Percentiles rank a stretch among this genome's conserved stretches.
Evolutionary conservation across 2,113 vertebrate genomes (phyloP).

Genomic region (Gasterosteus nipponicus): DNA sequence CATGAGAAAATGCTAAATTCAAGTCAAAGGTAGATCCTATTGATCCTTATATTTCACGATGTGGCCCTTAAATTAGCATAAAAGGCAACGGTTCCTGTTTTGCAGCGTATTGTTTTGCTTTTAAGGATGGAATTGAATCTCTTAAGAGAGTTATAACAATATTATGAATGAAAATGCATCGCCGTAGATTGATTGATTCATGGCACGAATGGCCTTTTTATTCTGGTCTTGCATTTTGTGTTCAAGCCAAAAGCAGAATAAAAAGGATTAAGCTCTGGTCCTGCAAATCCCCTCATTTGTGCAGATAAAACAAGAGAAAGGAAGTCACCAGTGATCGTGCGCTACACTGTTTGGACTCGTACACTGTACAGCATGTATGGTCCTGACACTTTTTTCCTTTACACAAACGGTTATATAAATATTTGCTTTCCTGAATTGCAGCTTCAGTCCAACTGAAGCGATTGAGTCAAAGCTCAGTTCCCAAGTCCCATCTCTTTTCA

Average conservation of each 20-base stretch:
- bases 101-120: neutral
- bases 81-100: neutral
- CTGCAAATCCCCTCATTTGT: constrained; percentile 19
- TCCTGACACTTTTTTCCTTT: neutral
- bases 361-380: neutral
- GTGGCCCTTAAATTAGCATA: neutral
- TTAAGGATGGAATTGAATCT: neutral
- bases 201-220: neutral
- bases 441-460: neutral
- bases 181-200: neutral
- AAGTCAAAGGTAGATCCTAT: neutral
- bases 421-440: constrained; percentile 7
- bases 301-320: constrained; percentile 16
- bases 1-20: neutral
- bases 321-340: constrained; percentile 19
- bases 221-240: neutral
- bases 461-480: neutral
- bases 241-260: neutral
- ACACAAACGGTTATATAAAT: constrained; percentile 17
- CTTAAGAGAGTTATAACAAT: neutral
- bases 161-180: neutral
- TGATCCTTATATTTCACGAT: constrained; percentile 16
- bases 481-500: neutral
- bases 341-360: neutral
- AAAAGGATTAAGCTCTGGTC: constrained; percentile 8